Base-by-base conservation (phyloP, 2,113 vertebrate species). In the Gymnobelideus leadbeateri region DNA sequence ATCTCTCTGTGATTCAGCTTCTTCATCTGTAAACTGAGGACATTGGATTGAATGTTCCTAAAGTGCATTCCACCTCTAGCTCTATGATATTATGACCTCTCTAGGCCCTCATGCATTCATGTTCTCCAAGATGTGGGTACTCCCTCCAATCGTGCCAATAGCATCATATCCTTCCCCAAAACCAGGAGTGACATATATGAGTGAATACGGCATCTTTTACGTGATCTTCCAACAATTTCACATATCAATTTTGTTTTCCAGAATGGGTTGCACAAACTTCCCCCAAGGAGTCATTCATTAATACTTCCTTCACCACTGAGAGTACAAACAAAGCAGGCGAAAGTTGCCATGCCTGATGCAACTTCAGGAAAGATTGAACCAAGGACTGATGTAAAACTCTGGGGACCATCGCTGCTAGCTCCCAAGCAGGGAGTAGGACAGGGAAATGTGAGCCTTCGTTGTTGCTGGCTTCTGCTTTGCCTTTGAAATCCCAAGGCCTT, bases 301-400 rank as follows among this genome's bases (percentile, higher is more conserved):
- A 97, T 96, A 96, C 95, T n/a, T 91, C 47, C 23, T 95, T 97
- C 93, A 94, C 97, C 47, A 91, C 93, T 7, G 3, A 97, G 96
- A 93, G 53, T 1, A 0, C 95, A 97, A 96, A 97, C 96, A 96
- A 95, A 97, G 93, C 92, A 95, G n/a, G 93, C 53, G 49, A 94
- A 96, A 98, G 94, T 96, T 97, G 90, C 92, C 93, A 1, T 0
- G 0, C 94, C 97, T 98, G 98, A 98, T 91, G 98, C 98, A 99
- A 98, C 96, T 96, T 97, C 95, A 97, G 95, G 89, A 96, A 97
- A 95, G 0, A 96, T 77, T 4, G 28, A 52, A 95, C 37, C 93
- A 91, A 97, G 68, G 0, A 0, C 95, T 97, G 97, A 96, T 94
- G 98, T 95, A 98, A 98, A 95, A 68, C 97, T 93, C 89, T 0